Evolutionary conservation across 2,888 invertebrate genomes (phyloP), one percentile per base, ranked within the genome.

Genomic region (Sympetrum striolatum): DNA sequence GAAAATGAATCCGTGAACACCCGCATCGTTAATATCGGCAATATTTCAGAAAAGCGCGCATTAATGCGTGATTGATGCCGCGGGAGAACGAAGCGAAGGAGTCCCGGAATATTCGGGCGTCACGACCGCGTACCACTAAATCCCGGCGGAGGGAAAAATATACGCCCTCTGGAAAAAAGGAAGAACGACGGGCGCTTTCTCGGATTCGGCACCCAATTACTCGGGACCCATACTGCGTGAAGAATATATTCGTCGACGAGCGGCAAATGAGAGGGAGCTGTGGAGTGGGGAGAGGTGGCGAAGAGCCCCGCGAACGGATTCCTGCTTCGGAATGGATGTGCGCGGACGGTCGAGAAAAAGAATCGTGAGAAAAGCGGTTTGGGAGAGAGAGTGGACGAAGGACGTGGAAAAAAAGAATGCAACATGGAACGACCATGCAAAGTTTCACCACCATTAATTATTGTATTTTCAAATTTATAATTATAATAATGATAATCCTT

Each of bases 181-280:
- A 82, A 35, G 82, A 22, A 44, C 44, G 44, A 82, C 53, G 35
- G 53, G 35, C 58, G 58, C 53, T 58, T 58, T 60, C 82, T 82
- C 25, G 82, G 82, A 82, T 82, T 82, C 82, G 58, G 58, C 82
- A 58, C 53, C 82, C 82, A 82, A 82, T 82, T 82, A 82, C 58
- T 35, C 15, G 25, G 22, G 82, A 82, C 82, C 58, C 82, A 82
- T 82, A 58, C 82, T 82, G 82, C 82, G 82, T 82, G 82, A 82
- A 82, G 58, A 82, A 82, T 82, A 58, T 82, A 35, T 58, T 31
- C 35, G 82, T 53, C 58, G 25, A 58, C 35, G 35, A 35, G 82
- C 58, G 82, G 64, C 35, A 82, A 15, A 35, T 35, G 35, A 48
- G 35, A 12, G 22, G 2, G 18, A 5, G 35, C 18, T 1, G 53